Evolutionary conservation across 2,113 vertebrate species (phyloP), one percentile per base, ranked within the genome.

Genomic region (Monopterus albus): DNA sequence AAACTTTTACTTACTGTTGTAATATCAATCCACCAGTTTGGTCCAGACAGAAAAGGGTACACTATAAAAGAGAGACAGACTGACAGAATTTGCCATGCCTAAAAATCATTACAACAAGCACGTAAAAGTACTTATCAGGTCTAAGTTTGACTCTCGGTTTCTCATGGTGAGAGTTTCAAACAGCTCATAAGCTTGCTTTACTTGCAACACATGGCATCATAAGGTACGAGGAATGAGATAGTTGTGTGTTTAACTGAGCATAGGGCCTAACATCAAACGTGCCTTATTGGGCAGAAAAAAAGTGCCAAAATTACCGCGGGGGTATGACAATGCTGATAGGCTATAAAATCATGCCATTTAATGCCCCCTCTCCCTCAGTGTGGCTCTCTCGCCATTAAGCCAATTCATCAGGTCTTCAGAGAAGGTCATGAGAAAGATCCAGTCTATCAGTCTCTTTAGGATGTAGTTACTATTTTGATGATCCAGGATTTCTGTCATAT

Each of bases 331-430:
- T 77, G 74, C 81, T 88, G 88, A 91, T 87, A 67, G 82, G 81
- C 88, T 87, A 88, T 90, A 92, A 92, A 91, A 91, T 62, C 86
- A 79, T 81, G 82, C 70, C 81, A 85, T 86, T 89, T 89, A 90
- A 89, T 83, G 84, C 56, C 45, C 76, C 71, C 79, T 31, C 72
- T 75, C 56, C 46, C 60, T 55, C 38, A 29, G 35, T 39, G 47
- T 33, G 64, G 72, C 75, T 80, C 73, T 82, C 72, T 87, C 75
- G 45, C 85, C 87, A 92, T 89, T 85, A 91, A 86, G 61, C 56
- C 86, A 80, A 90, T 92, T 90, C 85, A 90, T 92, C 88, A 89
- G 68, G 56, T 78, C 59, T 72, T 87, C 81, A 79, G 73, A 82
- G 81, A 85, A 84, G 88, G 78, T 84, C 76, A 68, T 58, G 73